Evolutionary conservation across 2,888 invertebrate genomes (phyloP), one percentile per base, ranked within the genome.

Genomic region (Drosophila suboccidentalis): DNA sequence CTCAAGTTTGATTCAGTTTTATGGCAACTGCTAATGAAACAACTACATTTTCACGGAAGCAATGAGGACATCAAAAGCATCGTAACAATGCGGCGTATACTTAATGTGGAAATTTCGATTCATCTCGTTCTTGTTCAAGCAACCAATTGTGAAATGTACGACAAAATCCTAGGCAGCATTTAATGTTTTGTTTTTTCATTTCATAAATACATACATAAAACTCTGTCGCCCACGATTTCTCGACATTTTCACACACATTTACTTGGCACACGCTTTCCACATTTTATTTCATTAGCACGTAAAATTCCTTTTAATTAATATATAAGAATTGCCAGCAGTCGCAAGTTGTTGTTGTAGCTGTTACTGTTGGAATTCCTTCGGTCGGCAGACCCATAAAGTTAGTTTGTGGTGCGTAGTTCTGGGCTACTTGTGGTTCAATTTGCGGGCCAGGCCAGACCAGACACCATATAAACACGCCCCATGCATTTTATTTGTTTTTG

Each of bases 281-380:
- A 83, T 77, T 86, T 79, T 74, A 84, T 84, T 84, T 86, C 79
- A 84, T 86, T 86, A 86, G 83, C 84, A 80, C 81, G 75, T 86
- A 83, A 86, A 86, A 86, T 86, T 79, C 79, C 68, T 65, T 84
- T 84, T 86, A 84, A 84, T 86, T 86, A 86, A 86, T 84, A 81
- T 83, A 86, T 83, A 86, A 81, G 80, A 86, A 81, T 81, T 69
- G 77, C 66, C 71, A 66, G 54, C 65, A 64, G 66, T 47, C 58
- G 64, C 71, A 49, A 58, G 36, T 47, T 44, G 55, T 53, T 59
- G 54, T 63, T 51, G 41, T 29, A 39, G 43, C 22, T 43, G 43
- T 19, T 55, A 44, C 19, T 61, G 13, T 34, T 8, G 36, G 61
- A 61, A 54, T 67, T 73, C 36, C 39, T 60, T 68, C 51, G 59